phyloP scores from a whole-genome alignment of 2,113 vertebrate genomes.

The Isurus oxyrinchus region DNA sequence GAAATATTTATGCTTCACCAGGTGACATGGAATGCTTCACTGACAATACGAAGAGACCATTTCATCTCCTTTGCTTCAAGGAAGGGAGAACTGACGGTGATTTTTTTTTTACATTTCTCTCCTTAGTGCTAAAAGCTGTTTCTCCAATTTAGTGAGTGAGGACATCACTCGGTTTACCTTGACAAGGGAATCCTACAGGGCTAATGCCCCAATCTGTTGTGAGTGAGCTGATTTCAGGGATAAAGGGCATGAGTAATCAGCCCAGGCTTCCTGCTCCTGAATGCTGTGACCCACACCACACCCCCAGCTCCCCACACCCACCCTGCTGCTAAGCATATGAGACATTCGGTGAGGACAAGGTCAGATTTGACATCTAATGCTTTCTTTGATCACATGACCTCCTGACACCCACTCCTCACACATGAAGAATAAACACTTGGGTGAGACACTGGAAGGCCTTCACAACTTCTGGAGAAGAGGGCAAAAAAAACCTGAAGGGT shows the following conservation, averaged over 20 bases:
- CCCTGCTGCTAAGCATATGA: neutral
- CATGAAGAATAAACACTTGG: neutral
- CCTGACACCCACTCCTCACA: neutral
- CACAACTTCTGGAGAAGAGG: neutral
- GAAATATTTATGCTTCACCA: neutral
- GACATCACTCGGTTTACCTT: neutral
- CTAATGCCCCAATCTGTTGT: neutral
- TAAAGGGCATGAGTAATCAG: neutral
- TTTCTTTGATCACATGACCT: neutral
- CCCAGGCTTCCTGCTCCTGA: neutral
- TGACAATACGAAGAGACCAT: neutral
- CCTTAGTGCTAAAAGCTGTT: neutral
- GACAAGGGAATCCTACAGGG: neutral
- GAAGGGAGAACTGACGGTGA: neutral
- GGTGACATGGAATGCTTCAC: neutral
- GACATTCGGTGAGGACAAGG: neutral
- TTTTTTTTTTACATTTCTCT: neutral
- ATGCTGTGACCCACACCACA: neutral
- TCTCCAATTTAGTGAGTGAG: neutral
- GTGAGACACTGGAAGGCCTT: neutral
- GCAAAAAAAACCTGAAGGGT: neutral
- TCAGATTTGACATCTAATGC: neutral
- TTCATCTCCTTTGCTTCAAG: neutral
- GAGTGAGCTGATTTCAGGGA: neutral
- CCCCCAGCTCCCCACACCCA: no score